These are phyloP conservation scores for Anser cygnoides DNA, from an alignment of 2,113 vertebrate species.

Conservation along the genomic window DNA sequence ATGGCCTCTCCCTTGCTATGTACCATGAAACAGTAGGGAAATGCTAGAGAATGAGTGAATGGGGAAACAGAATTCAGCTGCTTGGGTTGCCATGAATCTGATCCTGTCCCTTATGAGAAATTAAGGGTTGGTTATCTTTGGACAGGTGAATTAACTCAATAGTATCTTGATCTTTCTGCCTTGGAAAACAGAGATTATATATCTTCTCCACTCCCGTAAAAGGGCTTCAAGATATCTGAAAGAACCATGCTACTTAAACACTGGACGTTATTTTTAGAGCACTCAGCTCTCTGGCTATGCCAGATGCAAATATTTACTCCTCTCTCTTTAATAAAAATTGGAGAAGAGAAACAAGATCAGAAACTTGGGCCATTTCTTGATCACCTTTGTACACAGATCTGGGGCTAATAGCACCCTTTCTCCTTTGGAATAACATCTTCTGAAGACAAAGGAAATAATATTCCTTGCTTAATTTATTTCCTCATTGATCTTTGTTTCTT, in stretches of 20 bases:
- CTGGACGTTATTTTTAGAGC: background rate
- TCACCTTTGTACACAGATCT: background rate
- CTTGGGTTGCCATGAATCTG: background rate
- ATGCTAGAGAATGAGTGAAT: background rate
- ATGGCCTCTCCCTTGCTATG: rapidly evolving
- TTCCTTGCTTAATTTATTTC: background rate
- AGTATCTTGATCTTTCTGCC: background rate
- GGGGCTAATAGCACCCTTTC: background rate
- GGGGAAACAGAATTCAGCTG: background rate
- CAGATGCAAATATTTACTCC: background rate
- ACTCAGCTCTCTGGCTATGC: background rate
- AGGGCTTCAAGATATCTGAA: background rate
- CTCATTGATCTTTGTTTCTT: background rate
- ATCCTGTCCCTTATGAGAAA: background rate
- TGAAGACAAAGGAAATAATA: background rate
- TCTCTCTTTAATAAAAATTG: background rate
- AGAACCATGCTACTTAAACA: background rate
- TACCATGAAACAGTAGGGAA: background rate
- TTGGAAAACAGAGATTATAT: background rate
- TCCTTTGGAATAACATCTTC: background rate
- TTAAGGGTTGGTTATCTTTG: background rate
- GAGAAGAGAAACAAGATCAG: background rate
- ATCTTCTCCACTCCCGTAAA: background rate
- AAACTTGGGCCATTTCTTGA: background rate
- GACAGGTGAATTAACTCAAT: background rate